phyloP scores from a whole-genome alignment of 2,888 invertebrate species.

The Phragmatobia fuliginosa region DNA sequence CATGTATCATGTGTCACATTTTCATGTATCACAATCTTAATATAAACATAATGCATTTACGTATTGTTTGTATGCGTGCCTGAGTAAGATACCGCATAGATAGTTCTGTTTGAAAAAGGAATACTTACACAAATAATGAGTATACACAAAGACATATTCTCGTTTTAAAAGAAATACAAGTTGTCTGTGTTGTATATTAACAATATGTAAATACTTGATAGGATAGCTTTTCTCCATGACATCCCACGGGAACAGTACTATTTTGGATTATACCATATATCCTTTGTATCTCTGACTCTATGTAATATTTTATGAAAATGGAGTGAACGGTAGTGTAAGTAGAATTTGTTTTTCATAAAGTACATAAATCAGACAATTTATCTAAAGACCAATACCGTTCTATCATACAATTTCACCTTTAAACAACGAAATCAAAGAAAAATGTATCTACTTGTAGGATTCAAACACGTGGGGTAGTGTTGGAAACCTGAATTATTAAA shows the following conservation, averaged over 20 bases:
- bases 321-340: background rate
- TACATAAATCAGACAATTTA: too few relatives aligned
- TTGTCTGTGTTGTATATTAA: too few relatives aligned
- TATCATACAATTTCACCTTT: too few relatives aligned
- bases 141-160: background rate
- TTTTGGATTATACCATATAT: background rate
- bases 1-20: slow-evolving; percentile 6
- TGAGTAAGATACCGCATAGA: slow-evolving; percentile 7
- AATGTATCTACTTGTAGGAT: background rate
- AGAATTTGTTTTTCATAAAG: background rate
- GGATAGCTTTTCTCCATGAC: background rate
- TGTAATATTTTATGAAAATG: background rate
- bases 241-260: background rate
- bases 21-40: background rate
- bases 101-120: slow-evolving; percentile 12
- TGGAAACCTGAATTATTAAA: too few relatives aligned
- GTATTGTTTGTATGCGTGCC: background rate
- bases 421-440: background rate
- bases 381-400: too few relatives aligned
- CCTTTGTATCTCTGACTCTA: background rate
- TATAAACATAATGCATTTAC: slow-evolving; percentile 3
- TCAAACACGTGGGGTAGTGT: too few relatives aligned
- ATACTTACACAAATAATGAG: background rate
- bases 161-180: background rate
- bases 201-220: background rate